Base-by-base conservation (phyloP, 1,140 invertebrate species). In the Spodoptera litura region DNA sequence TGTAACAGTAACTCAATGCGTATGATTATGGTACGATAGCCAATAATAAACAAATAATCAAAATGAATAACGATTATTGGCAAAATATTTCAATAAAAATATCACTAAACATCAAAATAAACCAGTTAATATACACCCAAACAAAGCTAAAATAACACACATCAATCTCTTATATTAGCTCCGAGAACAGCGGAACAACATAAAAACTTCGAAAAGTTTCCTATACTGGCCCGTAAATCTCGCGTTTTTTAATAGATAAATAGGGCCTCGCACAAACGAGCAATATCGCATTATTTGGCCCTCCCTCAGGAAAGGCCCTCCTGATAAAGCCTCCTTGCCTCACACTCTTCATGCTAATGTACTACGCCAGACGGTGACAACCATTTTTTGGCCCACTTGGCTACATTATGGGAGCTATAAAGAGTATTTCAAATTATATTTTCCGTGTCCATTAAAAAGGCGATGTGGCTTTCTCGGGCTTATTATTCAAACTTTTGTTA, bases 201-300 rank as follows among this genome's bases (percentile, higher is more conserved):
- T 93, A 93, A 94, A 94, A 93, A 93, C 85, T 92, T 91, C 88
- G 88, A 81, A 79, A 92, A 90, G 82, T 93, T 92, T 91, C 87
- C 89, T 91, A 93, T 91, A 92, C 86, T 84, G 84, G 83, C n/a
- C 80, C 86, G 81, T 94, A 94, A 93, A 94, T 94, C 91, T 91
- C 78, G 77, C 88, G 90, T 91, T 94, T 94, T 93, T 94, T 94
- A 94, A 94, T 94, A 94, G 93, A 94, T 94, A 94, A 94, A 94
- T 94, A 94, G 92, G 88, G 87, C 90, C 90, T 89, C 89, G 89
- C 91, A 90, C 90, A 93, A 94, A 94, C 93, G 92, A 93, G 93
- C 92, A 94, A 93, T 94, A 94, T 93, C 91, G 84, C 92, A 94
- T 94, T 94, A 94, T 94, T 93, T 93, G 91, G 91, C 83, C 89